Conservation (phyloP, 2,888 invertebrate species). For the Drosophila koepferae region DNA sequence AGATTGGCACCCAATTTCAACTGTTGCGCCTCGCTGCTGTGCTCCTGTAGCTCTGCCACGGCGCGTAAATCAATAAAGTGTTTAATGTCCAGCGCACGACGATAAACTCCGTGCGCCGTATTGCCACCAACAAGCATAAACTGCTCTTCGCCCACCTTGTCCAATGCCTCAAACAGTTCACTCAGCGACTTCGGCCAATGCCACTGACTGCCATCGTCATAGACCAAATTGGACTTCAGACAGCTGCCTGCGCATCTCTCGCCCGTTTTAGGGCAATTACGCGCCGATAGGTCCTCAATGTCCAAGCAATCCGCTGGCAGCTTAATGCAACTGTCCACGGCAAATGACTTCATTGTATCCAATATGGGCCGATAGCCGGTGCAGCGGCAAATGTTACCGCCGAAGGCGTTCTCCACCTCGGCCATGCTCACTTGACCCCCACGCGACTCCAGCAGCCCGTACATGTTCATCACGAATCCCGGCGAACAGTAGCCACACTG, state of each 20-base stretch:
- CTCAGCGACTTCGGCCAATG: constrained; percentile 73
- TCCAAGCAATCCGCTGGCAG: constrained; percentile 85
- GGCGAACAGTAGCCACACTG: constrained; percentile 92
- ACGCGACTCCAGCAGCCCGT: constrained; percentile 86
- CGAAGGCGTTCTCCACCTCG: constrained; percentile 91
- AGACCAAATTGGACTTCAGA: constrained; percentile 27
- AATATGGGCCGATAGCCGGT: constrained; percentile 92
- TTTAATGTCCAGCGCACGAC: constrained; percentile 79
- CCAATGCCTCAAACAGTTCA: constrained; percentile 82
- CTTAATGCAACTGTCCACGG: constrained; percentile 87
- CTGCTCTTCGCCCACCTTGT: constrained; percentile 71
- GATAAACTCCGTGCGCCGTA: constrained; percentile 89
- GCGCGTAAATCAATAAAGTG: constrained; percentile 88
- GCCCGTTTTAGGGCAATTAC: constrained; percentile 84
- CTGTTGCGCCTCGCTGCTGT: constrained; percentile 77
- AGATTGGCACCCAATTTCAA: constrained; percentile 84
- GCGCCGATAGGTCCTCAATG: constrained; percentile 82
- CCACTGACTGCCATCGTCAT: constrained; percentile 77
- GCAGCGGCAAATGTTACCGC: constrained; percentile 92
- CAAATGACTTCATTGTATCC: constrained; percentile 92
- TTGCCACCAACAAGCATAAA: constrained; percentile 91
- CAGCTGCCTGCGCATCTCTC: constrained; percentile 82
- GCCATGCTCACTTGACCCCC: constrained; percentile 86
- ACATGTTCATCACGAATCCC: constrained; percentile 92
- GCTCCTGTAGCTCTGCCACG: constrained; percentile 87